Conservation (phyloP, 1,140 invertebrate genomes). For the Trissolcus basalis region DNA sequence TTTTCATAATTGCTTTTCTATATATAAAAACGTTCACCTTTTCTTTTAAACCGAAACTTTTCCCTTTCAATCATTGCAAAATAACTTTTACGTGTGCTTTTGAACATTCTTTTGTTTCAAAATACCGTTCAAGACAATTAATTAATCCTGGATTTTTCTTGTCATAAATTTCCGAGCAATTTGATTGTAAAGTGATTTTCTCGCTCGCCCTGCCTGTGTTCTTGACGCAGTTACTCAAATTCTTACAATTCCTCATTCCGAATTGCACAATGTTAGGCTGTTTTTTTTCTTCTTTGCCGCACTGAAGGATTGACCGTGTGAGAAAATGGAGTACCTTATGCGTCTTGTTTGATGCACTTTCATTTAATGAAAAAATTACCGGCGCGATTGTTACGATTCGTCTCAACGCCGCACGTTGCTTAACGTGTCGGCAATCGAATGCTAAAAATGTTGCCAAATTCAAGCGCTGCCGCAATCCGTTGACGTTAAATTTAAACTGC, state of each 20-base stretch:
- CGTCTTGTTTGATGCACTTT: conserved; percentile 52
- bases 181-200: conserved; percentile 50
- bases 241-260: conserved; percentile 46
- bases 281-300: conserved; percentile 17
- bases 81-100: no score
- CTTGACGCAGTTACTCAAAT: conserved; percentile 43
- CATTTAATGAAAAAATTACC: conserved; percentile 36
- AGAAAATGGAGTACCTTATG: conserved; percentile 44
- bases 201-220: conserved; percentile 46
- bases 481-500: not conserved
- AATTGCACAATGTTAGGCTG: conserved; percentile 43
- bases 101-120: no score
- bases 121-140: conserved; percentile 12
- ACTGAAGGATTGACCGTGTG: conserved; percentile 34
- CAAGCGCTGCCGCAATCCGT: conserved; percentile 9
- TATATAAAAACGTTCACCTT: no score
- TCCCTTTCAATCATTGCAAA: conserved; percentile 2
- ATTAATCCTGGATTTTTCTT: conserved; percentile 22
- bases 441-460: conserved; percentile 47
- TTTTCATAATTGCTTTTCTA: no score
- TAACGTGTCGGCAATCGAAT: conserved; percentile 19
- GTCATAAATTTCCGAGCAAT: conserved; percentile 37
- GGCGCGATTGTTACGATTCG: conserved; percentile 30
- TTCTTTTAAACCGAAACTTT: no score
- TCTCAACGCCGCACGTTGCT: conserved; percentile 30